Conservation (phyloP, 2,888 invertebrate species). For the Drosophila cracens region DNA sequence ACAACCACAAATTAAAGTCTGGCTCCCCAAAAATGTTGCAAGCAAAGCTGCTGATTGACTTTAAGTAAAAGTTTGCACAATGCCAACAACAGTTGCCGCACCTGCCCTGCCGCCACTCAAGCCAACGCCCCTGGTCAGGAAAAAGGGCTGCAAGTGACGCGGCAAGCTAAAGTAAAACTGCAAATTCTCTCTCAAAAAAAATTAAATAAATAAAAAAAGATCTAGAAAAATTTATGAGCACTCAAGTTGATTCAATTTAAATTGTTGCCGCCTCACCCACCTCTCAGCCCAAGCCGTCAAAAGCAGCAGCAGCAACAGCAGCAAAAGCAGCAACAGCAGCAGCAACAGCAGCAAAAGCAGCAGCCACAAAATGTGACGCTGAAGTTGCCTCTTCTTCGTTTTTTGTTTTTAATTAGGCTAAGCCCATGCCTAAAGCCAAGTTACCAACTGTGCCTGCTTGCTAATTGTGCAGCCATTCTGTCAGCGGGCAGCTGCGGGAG, state of each 20-base stretch:
- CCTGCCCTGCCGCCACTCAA: conserved; percentile 6
- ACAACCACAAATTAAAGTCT: conserved; percentile 57
- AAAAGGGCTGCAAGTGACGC: conserved; percentile 69
- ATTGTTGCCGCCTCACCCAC: conserved; percentile 24
- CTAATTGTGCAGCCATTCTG: conserved; percentile 52
- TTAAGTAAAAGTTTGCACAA: conserved; percentile 63
- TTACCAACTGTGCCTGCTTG: conserved; percentile 68
- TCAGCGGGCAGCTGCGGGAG: background rate
- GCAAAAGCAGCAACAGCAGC: conserved; percentile 6
- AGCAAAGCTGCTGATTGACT: conserved; percentile 59
- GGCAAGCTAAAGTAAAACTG: conserved; percentile 30
- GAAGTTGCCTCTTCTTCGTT: conserved; percentile 40
- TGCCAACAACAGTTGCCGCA: conserved; percentile 38
- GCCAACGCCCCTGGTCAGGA: conserved; percentile 17
- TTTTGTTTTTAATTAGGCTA: conserved; percentile 78
- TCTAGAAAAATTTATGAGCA: conserved; percentile 75
- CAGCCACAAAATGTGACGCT: conserved; percentile 67
- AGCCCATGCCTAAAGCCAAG: conserved; percentile 67
- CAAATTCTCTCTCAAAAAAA: conserved; percentile 21
- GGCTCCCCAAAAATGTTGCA: conserved; percentile 39
- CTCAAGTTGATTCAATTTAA: conserved; percentile 78
- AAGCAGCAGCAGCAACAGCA: conserved; percentile 10
- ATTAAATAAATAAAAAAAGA: conserved; percentile 32
- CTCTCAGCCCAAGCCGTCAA: conserved; percentile 11
- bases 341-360: conserved; percentile 4